Base-by-base conservation (phyloP, 2,888 invertebrate genomes). In the Macrophya alboannulata region DNA sequence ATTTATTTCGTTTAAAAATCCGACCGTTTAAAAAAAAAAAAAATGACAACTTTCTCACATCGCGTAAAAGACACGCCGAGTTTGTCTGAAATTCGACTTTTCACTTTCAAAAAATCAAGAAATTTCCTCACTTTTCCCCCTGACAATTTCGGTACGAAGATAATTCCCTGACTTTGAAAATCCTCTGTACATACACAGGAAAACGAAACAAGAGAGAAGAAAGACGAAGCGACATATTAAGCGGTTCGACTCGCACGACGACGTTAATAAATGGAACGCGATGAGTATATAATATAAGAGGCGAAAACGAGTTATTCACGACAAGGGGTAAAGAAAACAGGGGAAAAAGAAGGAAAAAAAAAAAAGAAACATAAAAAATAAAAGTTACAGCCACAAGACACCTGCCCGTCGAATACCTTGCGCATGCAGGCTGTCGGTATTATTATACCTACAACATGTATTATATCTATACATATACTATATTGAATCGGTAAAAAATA, bases 261-360 rank as follows among this genome's bases (percentile, higher is more conserved):
- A 21, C 25, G 4, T 10, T 62, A 9, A 62, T 62, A 62, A 62
- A 25, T 62, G 62, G 25, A 62, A 62, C 62, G 25, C 62, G 12
- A 10, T 25, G 25, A 12, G 62, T 48, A 48, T 48, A 48, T 62
- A 25, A 25, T 62, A 62, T 62, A 25, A 62, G 62, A 62, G 10
- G 62, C 25, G 62, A 62, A 62, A 62, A 62, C 62, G 62, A 62
- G 62, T 62, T 62, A 62, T 62, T 25, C 62, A 25, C 62, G 25
- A 25, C 25, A 3, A 25, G 62, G 62, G 25, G 12, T 62, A 62
- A 62, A 62, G 25, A 25, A 62, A 62, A 25, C 8, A 59, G 9
- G 21, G 9, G 21, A 9, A 59, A 25, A 8, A 62, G 2, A 25
- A 10, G 21, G 9, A 10, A 62, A 12, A 12, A 25, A 12, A 25